phyloP scores from a whole-genome alignment of 2,888 invertebrate genomes.

The Suillia variegata region DNA sequence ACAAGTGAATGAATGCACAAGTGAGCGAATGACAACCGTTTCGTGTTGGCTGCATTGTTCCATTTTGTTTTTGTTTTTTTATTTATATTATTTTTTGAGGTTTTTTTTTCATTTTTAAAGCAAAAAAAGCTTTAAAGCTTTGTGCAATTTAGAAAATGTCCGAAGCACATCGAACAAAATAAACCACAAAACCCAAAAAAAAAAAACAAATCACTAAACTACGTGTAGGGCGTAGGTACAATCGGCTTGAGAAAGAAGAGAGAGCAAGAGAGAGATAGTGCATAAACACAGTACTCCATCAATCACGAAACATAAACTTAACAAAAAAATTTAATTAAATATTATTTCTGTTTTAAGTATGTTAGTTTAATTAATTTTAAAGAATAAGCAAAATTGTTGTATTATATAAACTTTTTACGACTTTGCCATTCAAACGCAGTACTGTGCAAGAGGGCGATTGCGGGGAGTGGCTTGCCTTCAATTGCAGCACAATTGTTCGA shows the following conservation, averaged over 20 bases:
- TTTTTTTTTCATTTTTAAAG: not conserved
- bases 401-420: too few species aligned
- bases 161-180: not conserved
- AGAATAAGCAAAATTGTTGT: too few species aligned
- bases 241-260: too few species aligned
- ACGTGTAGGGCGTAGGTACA: too few species aligned
- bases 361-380: too few species aligned
- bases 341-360: too few species aligned
- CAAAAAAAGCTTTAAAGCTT: not conserved
- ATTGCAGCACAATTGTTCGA: not conserved
- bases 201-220: not conserved
- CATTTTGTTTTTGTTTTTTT: not conserved
- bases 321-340: not conserved
- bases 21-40: not conserved
- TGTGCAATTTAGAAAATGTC: not conserved
- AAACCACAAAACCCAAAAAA: not conserved
- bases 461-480: not conserved
- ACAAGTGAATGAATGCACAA: not conserved
- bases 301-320: not conserved
- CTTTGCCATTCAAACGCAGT: not conserved
- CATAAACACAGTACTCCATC: too few species aligned
- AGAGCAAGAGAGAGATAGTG: too few species aligned
- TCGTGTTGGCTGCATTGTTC: not conserved
- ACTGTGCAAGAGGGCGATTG: not conserved
- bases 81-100: not conserved